These are phyloP conservation scores for Rhinophrynus dorsalis DNA, from an alignment of 2,797 vertebrate species.

Conservation along the genomic window DNA sequence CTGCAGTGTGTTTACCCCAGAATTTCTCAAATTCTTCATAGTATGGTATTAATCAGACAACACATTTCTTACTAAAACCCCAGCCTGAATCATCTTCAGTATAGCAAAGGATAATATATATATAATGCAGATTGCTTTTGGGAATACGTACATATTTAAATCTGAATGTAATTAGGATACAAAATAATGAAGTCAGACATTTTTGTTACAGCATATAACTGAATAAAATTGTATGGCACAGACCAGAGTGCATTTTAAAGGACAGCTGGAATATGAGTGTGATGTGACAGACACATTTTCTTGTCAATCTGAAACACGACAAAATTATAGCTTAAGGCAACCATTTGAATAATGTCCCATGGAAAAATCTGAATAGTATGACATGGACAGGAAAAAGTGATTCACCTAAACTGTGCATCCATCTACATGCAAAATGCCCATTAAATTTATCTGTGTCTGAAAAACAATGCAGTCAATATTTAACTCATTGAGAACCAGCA, in stretches of 20 bases:
- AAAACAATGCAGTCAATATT: slow-evolving; percentile 13
- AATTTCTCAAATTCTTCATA: too few relatives aligned
- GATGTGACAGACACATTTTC: slow-evolving; percentile 49
- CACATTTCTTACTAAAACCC: too few relatives aligned
- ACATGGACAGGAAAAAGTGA: slow-evolving; percentile 35
- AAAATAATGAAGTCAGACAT: slow-evolving; percentile 25
- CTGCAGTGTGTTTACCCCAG: too few relatives aligned
- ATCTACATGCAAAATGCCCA: slow-evolving; percentile 27
- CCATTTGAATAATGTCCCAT: slow-evolving; percentile 47
- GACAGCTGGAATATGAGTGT: slow-evolving; percentile 45
- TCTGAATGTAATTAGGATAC: slow-evolving; percentile 27
- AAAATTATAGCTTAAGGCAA: slow-evolving; percentile 45
- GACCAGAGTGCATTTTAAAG: slow-evolving; percentile 26
- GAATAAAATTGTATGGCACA: slow-evolving; percentile 40
- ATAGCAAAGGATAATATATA: too few relatives aligned
- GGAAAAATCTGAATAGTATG: slow-evolving; percentile 40
- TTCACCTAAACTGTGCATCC: slow-evolving; percentile 22
- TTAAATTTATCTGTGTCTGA: slow-evolving; percentile 14
- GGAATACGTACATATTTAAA: too few relatives aligned
- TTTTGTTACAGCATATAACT: slow-evolving; percentile 28
- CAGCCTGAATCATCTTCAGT: too few relatives aligned
- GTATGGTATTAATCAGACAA: too few relatives aligned
- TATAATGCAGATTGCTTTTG: neutral
- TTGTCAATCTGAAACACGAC: slow-evolving; percentile 44
- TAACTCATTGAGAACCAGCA: slow-evolving; percentile 1